These are phyloP conservation scores for Motacilla tschutschensis DNA, from an alignment of 2,113 vertebrate species.

Conservation along the genomic window DNA sequence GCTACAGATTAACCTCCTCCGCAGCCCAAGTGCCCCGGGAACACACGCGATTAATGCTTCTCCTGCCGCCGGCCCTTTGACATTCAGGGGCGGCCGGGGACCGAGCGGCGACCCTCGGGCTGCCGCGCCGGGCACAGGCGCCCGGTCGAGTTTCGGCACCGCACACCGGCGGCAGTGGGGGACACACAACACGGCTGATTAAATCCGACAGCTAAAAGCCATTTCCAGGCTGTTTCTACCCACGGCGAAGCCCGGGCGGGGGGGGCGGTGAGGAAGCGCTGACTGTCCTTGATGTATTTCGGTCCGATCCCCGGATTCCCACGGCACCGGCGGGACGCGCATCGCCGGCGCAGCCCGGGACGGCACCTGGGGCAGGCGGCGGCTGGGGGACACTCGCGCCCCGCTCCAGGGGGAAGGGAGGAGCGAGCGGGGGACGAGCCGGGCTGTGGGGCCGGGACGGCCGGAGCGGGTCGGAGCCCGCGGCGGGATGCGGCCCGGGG, in stretches of 20 bases:
- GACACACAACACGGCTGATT: not conserved
- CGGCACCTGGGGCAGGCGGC: not conserved
- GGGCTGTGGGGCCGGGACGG: not conserved
- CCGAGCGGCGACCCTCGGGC: not conserved
- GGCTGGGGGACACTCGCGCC: not conserved
- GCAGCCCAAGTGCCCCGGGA: not conserved
- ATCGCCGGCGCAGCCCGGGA: not conserved
- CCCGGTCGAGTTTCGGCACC: not conserved
- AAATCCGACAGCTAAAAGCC: not conserved
- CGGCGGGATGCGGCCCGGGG: not conserved
- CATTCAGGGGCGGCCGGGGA: not conserved
- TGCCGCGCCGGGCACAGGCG: not conserved
- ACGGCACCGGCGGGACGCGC: not conserved
- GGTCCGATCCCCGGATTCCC: not conserved
- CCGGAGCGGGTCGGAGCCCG: not conserved
- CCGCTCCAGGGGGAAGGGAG: not conserved
- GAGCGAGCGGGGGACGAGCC: not conserved
- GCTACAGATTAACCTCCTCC: conserved; percentile 49
- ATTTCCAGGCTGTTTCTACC: not conserved
- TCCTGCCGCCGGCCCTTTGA: not conserved
- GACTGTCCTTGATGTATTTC: not conserved
- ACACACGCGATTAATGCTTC: not conserved
- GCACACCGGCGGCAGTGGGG: not conserved
- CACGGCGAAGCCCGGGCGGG: not conserved
- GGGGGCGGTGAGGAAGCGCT: not conserved